phyloP scores from a whole-genome alignment of 2,888 invertebrate species.

The Nasonovia ribisnigri region DNA sequence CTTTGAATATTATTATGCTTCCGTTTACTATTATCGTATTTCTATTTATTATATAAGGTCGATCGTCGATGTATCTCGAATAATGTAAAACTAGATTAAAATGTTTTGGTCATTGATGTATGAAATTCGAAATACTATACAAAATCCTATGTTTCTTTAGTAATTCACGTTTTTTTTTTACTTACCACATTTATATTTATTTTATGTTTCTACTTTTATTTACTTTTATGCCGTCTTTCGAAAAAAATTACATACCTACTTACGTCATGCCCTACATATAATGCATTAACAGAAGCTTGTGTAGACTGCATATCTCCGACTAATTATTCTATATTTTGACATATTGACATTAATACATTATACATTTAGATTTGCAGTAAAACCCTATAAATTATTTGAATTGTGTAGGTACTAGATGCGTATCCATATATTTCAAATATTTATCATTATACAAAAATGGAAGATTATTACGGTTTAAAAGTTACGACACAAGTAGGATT shows the following conservation, averaged over 20 bases:
- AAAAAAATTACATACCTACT: too few species aligned
- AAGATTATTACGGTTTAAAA: not conserved
- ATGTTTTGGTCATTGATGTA: constrained; percentile 29
- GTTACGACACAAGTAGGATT: not conserved
- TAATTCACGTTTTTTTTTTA: constrained; percentile 1
- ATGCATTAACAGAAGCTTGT: too few species aligned
- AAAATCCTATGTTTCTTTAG: constrained; percentile 10
- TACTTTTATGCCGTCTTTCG: too few species aligned
- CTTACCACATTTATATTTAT: not conserved
- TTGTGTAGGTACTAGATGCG: too few species aligned
- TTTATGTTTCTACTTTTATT: too few species aligned
- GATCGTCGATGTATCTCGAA: constrained; percentile 13
- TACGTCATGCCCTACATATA: too few species aligned
- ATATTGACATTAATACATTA: too few species aligned
- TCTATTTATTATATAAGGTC: not conserved
- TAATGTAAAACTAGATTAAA: constrained; percentile 30
- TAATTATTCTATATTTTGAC: too few species aligned
- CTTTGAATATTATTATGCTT: constrained; percentile 55
- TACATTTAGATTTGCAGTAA: too few species aligned
- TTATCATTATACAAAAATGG: not conserved
- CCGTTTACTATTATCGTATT: constrained; percentile 37
- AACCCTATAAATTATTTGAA: too few species aligned
- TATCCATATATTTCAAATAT: not conserved
- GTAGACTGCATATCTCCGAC: too few species aligned
- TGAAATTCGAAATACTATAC: not conserved